These are phyloP conservation scores for Mesitornis unicolor DNA, from an alignment of 2,113 vertebrate genomes.

Conservation along the genomic window DNA sequence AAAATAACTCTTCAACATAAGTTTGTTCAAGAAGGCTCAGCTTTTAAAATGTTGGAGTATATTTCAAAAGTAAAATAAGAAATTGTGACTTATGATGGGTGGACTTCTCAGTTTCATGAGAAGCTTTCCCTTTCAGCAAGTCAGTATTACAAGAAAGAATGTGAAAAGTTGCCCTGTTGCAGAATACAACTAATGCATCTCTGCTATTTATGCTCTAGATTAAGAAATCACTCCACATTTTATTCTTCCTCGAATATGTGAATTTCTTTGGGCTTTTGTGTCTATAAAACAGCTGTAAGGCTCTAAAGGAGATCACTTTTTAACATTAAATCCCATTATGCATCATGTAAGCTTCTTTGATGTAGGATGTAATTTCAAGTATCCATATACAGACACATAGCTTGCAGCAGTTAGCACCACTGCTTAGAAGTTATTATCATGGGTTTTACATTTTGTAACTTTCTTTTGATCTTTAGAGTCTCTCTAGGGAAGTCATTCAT, in stretches of 20 bases:
- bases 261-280: slow-evolving; percentile 1
- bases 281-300: neutral
- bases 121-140: neutral
- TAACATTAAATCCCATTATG: slow-evolving; percentile 8
- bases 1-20: neutral
- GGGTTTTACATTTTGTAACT: neutral
- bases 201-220: neutral
- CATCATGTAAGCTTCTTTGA: slow-evolving; percentile 22
- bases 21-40: neutral
- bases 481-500: neutral
- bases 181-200: neutral
- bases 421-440: slow-evolving; percentile 25
- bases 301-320: neutral
- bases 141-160: neutral
- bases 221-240: neutral
- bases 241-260: neutral
- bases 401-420: neutral
- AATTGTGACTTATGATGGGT: neutral
- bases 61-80: neutral
- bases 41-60: neutral
- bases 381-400: neutral
- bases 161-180: neutral
- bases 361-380: slow-evolving; percentile 24
- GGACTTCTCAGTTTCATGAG: neutral
- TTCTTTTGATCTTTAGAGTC: slow-evolving; percentile 22